Base-by-base conservation (phyloP, 2,888 invertebrate species). In the Pterobdella sp. region DNA sequence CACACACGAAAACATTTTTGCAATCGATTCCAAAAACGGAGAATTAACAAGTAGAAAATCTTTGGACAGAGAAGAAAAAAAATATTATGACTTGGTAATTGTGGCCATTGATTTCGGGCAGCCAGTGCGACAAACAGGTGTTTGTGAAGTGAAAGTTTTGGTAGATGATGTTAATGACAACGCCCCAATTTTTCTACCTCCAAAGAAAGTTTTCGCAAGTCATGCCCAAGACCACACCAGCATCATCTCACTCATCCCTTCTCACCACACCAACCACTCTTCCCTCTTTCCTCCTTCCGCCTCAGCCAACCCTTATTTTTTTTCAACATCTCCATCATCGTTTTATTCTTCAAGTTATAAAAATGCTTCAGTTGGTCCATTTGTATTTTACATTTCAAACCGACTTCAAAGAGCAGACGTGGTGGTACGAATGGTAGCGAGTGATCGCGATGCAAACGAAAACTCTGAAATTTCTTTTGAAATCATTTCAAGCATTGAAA, bases 391-490 rank as follows among this genome's bases (percentile, higher is more conserved):
- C 69, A 32, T 69, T 36, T 52, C 69, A 22, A 42, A 26, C n/a
- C 32, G 52, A 4, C 52, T 69, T 26, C 69, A 49, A 18, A 49
- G 32, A 18, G 1, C 42, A 31, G 69, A 69, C 42, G 69, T 69
- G 2, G 74, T 77, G 29, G 73, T 75, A 7, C 65, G 32, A 67
- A 74, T 77, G 35, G 92, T 92, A 80, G 95, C 95, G 0, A 92
- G 91, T 1, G 96, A 96, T 81, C 91, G 93, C 85, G 96, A 96
- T 82, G 93, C 94, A 85, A 95, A 95, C 65, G 93, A 80, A 71
- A 85, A 85, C 79, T 88, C 87, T n/a, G 90, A 88, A 72, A 89
- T 94, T 72, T 90, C 93, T 82, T 96, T 96, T 84, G 93, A 93
- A n/a, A 94, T 96, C 81, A 93, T 93, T 0, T 0, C 92, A 93